Evolutionary conservation across 1,140 invertebrate species (phyloP).

Genomic region (Himalopsyche phryganea): DNA sequence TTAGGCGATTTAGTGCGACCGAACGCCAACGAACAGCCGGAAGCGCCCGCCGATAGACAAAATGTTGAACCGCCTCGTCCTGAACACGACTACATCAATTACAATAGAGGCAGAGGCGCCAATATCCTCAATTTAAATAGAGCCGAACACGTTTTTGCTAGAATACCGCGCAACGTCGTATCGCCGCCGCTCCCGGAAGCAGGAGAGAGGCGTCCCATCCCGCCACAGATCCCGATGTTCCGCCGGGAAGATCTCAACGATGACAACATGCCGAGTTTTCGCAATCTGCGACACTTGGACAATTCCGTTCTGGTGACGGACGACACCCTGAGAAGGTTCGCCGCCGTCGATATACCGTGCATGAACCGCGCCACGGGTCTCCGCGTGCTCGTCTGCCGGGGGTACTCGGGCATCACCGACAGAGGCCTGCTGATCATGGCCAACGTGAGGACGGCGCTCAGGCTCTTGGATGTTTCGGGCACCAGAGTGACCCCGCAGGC

Average conservation of each 20-base stretch:
- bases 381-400: constrained; percentile 48
- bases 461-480: constrained; percentile 59
- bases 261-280: too few species aligned
- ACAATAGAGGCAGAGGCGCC: too few species aligned
- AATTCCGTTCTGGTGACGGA: constrained; percentile 18
- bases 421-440: constrained; percentile 59
- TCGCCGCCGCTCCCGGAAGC: background rate
- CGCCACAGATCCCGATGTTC: too few species aligned
- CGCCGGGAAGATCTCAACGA: too few species aligned
- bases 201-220: background rate
- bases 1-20: too few species aligned
- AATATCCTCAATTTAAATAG: too few species aligned
- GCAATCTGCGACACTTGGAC: constrained; percentile 8
- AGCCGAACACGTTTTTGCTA: too few species aligned
- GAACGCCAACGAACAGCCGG: too few species aligned
- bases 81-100: too few species aligned
- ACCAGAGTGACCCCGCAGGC: constrained; percentile 56
- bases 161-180: too few species aligned
- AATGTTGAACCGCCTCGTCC: too few species aligned
- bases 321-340: constrained; percentile 39
- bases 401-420: constrained; percentile 63
- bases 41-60: too few species aligned
- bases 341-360: constrained; percentile 31
- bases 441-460: constrained; percentile 55
- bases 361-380: constrained; percentile 12